Conservation (phyloP, 2,113 vertebrate genomes). For the Rousettus leschenaultii region DNA sequence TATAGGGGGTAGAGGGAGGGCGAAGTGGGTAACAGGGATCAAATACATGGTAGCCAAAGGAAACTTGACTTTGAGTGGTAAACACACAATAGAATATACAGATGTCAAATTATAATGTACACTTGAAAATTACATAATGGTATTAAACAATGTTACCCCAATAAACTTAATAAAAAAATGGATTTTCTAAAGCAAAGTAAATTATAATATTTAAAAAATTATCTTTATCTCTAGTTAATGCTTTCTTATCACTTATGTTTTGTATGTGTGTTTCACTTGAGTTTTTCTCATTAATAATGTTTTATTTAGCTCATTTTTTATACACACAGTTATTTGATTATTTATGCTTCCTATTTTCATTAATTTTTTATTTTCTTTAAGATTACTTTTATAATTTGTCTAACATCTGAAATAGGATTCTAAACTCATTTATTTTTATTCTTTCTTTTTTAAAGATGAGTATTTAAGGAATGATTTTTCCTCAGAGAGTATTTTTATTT, state of each 20-base stretch:
- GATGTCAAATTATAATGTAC: no score
- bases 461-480: neutral
- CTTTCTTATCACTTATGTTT: neutral
- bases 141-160: no score
- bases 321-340: neutral
- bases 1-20: no score
- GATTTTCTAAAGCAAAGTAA: neutral
- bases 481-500: neutral
- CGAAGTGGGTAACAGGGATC: no score
- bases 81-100: no score
- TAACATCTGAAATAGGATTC: neutral
- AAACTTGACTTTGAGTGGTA: no score
- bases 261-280: neutral
- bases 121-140: no score
- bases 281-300: neutral
- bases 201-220: neutral
- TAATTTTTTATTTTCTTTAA: neutral
- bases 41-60: no score
- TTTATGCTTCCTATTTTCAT: neutral
- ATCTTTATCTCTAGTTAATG: neutral
- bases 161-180: neutral
- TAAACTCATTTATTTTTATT: neutral
- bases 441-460: neutral
- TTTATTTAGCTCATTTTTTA: neutral
- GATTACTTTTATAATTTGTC: neutral